Base-by-base conservation (phyloP, 2,888 invertebrate species). In the Drosophila glabriapex region DNA sequence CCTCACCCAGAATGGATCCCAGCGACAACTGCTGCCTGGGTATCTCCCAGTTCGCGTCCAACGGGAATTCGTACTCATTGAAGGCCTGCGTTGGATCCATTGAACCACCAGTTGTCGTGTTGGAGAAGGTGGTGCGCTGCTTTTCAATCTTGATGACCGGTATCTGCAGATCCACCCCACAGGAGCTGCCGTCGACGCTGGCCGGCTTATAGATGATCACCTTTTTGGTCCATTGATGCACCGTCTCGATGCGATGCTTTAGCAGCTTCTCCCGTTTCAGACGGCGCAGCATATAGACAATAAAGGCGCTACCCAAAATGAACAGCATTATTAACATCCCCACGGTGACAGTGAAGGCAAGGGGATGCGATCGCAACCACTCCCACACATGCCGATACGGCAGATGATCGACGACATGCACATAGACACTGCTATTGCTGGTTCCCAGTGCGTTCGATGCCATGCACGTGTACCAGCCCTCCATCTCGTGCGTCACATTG, bases 1-100 rank as follows among this genome's bases (percentile, higher is more conserved):
- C 99, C 91, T 99, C 99, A 0, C 99, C 99, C 7, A 99, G 94
- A 46, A 97, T 96, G 85, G 97, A 96, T 0, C 98, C 97, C 5
- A 99, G 92, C 0, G 94, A 93, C 2, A 99, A 94, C 73, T 96
- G 95, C 67, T 97, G 96, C 66, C 99, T 94, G 0, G 97, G 95
- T 76, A 99, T 96, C 93, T 99, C 99, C 99, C 99, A 99, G 83
- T 97, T 96, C 0, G 97, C 96, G 93, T 99, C 99, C 88, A 98
- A 94, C 0, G 99, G 99, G 22, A 99, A 95, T 92, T 99, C 99
- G 92, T 99, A 99, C 91, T 99, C 99, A 0, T 98, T 97, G 92
- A 97, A 96, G 92, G 95, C 95, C 68, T 92, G 92, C 83, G 95
- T 95, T 0, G 95, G 95, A 85, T 96, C 96, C 55, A 39, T 25